These are phyloP conservation scores for Patella vulgata DNA, from an alignment of 1,140 invertebrate species.

Conservation along the genomic window DNA sequence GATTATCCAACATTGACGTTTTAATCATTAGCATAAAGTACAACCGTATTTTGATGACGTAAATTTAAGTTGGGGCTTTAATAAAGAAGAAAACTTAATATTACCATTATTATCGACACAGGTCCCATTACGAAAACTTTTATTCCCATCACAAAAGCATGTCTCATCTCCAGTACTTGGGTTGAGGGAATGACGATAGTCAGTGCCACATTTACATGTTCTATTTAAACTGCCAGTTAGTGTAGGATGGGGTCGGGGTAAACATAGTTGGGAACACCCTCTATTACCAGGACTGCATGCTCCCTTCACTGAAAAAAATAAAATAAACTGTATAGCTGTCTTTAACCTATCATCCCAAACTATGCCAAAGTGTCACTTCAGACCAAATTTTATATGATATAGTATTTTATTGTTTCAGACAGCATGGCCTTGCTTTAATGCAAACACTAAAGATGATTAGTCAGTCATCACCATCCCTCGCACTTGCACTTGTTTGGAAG, in stretches of 20 bases:
- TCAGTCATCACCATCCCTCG: too few relatives aligned
- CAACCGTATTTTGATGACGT: neutral
- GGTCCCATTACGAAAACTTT: conserved; percentile 13
- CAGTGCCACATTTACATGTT: conserved; percentile 46
- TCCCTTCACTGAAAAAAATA: conserved; percentile 18
- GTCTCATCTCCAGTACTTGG: conserved; percentile 27
- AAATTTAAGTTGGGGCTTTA: neutral
- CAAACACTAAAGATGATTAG: too few relatives aligned
- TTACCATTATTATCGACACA: conserved; percentile 1
- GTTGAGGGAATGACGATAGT: conserved; percentile 9
- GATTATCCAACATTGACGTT: too few relatives aligned
- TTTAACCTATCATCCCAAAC: too few relatives aligned
- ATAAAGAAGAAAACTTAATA: conserved; percentile 5
- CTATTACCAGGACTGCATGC: conserved; percentile 33
- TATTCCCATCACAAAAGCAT: conserved; percentile 36
- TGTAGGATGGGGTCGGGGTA: conserved; percentile 30
- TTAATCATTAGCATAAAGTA: too few relatives aligned
- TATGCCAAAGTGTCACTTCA: too few relatives aligned
- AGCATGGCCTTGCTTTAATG: too few relatives aligned
- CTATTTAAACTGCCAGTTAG: conserved; percentile 26
- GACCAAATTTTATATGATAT: too few relatives aligned
- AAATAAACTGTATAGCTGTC: too few relatives aligned
- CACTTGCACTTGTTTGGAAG: too few relatives aligned
- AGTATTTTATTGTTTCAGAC: too few relatives aligned
- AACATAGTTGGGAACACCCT: conserved; percentile 48